phyloP scores from a whole-genome alignment of 2,797 vertebrate species.

The Cephalopachus bancanus region DNA sequence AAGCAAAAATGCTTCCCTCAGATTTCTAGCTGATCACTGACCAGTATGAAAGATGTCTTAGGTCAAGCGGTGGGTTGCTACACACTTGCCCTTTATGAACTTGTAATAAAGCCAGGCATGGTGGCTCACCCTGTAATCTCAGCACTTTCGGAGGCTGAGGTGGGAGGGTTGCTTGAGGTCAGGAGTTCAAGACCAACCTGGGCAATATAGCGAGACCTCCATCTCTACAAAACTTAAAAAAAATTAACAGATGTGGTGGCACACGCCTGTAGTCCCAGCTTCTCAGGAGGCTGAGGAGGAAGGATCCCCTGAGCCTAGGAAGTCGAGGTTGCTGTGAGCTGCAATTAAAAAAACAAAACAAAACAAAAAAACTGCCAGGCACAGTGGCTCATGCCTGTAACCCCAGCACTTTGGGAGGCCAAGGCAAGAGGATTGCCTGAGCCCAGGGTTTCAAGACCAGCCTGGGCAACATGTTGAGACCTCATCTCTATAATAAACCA shows the following conservation, averaged over 20 bases:
- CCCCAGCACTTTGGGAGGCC: no score
- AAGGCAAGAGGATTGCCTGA: no score
- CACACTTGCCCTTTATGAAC: background rate
- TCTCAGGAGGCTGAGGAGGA: background rate
- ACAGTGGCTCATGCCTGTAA: no score
- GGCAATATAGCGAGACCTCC: no score
- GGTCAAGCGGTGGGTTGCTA: background rate
- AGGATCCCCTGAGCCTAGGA: background rate
- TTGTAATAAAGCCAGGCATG: background rate
- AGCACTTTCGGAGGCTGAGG: background rate
- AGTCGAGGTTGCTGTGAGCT: rapidly evolving
- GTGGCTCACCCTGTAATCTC: background rate
- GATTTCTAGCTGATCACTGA: background rate
- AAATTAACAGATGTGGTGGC: background rate
- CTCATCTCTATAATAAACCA: no score
- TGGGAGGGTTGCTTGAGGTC: background rate
- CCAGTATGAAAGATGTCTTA: background rate
- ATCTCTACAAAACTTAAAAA: background rate
- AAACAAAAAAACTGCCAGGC: no score
- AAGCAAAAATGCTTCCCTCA: background rate
- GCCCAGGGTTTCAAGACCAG: no score
- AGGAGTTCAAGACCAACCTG: background rate
- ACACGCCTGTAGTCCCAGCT: background rate
- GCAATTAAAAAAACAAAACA: no score
- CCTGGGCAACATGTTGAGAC: no score